These are phyloP conservation scores for Parnassius apollo DNA, from an alignment of 2,888 invertebrate species.

Conservation along the genomic window DNA sequence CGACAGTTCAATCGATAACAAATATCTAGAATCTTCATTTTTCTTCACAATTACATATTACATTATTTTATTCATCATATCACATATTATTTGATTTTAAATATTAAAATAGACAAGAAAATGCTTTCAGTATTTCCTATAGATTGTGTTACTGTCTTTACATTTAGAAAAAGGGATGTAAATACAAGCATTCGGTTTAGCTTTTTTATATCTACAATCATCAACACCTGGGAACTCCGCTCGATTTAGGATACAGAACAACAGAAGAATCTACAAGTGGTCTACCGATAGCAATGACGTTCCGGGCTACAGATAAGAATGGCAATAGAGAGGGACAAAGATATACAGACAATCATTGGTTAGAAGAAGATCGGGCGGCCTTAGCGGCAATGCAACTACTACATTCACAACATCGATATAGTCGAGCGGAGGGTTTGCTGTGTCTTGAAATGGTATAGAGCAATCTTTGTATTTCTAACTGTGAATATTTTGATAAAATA, in stretches of 20 bases:
- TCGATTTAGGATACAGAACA: conserved; percentile 66
- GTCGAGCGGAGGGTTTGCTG: conserved; percentile 72
- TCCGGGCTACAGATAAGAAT: conserved; percentile 59
- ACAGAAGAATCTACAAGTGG: conserved; percentile 78
- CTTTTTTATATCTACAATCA: conserved; percentile 55
- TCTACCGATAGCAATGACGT: conserved; percentile 71
- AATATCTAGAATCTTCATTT: too few relatives aligned
- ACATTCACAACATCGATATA: conserved; percentile 77
- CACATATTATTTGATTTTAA: too few relatives aligned
- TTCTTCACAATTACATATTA: too few relatives aligned
- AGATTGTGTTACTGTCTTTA: background rate
- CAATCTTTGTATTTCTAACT: conserved; percentile 18
- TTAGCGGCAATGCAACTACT: conserved; percentile 77
- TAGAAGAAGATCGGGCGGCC: conserved; percentile 68
- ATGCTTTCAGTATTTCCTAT: background rate
- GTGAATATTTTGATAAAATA: background rate
- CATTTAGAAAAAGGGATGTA: background rate
- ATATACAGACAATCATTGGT: conserved; percentile 63
- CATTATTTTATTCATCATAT: too few relatives aligned
- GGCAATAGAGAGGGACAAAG: conserved; percentile 71
- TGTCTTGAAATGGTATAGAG: conserved; percentile 75
- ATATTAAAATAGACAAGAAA: background rate
- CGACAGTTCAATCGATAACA: too few relatives aligned
- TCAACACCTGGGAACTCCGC: conserved; percentile 72
- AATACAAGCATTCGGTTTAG: conserved; percentile 49